Evolutionary conservation across 2,113 vertebrate genomes (phyloP), one percentile per base, ranked within the genome.

Genomic region (Casuarius casuarius): DNA sequence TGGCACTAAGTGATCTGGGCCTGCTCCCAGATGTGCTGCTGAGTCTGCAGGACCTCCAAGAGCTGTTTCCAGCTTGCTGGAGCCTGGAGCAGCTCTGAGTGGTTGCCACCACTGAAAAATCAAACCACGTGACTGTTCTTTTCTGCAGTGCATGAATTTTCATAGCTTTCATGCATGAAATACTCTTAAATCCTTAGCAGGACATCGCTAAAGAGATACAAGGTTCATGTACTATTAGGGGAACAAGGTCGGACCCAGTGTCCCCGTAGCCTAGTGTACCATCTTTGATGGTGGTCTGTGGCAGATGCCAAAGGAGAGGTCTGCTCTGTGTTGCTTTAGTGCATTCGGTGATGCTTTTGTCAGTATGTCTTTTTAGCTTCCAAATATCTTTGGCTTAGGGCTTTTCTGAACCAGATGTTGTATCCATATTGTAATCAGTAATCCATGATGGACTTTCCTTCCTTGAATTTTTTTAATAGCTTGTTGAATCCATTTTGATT

Each of bases 11-110:
- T 2, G 63, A 19, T 15, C 87, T 49, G 89, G 46, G 71, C 46
- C 71, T 48, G 73, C 51, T 94, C 87, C 95, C 92, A 94, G 84
- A 54, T 86, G 89, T 70, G 89, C 84, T 87, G 87, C 89, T 58
- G 74, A 16, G 29, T 62, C 63, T 77, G 5, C 42, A 22, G 74
- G 35, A 16, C 42, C 76, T 70, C 7, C 38, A 38, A 26, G 68
- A 75, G 84, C 10, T n/a, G 23, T 61, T 84, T 40, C 25, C 10
- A 63, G 63, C 9, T 15, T 48, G 4, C 40, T 1, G 20, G 71
- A 91, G 67, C 31, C 15, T 11, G 20, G 52, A 33, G 65, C 44
- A n/a, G 54, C 76, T 71, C 38, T 54, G 44, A 79, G 81, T 5
- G 1, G 84, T 76, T 88, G 31, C 52, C 40, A 23, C 65, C 65